Percentiles rank a stretch among this genome's conserved stretches.
phyloP scores from a whole-genome alignment of 2,797 vertebrate genomes.

The Bucorvus abyssinicus region DNA sequence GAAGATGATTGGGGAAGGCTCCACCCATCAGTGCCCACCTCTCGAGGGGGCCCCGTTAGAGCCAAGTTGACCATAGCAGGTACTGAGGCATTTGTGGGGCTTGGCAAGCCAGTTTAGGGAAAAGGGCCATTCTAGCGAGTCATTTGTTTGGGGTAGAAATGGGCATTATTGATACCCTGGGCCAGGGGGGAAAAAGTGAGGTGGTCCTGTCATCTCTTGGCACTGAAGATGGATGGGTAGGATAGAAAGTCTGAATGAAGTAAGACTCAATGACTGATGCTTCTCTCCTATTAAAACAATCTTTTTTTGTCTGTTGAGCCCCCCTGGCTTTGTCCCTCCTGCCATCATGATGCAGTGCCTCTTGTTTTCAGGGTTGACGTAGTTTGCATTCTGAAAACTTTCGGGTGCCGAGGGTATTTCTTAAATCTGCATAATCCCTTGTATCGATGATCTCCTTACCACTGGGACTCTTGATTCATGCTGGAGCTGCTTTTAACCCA shows the following conservation, averaged over 20 bases:
- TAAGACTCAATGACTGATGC: constrained; percentile 94
- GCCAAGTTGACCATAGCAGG: not conserved
- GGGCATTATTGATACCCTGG: constrained; percentile 55
- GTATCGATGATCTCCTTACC: constrained; percentile 69
- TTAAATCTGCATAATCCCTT: constrained; percentile 74
- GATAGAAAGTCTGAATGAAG: constrained; percentile 94
- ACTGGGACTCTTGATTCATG: constrained; percentile 47
- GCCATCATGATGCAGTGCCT: constrained; percentile 98
- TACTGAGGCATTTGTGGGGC: constrained; percentile 20
- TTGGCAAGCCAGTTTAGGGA: constrained; percentile 53
- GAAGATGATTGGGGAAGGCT: constrained; percentile 45
- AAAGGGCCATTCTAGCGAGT: constrained; percentile 38
- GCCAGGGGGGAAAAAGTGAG: constrained; percentile 72
- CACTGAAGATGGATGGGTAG: constrained; percentile 92
- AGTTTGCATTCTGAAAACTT: constrained; percentile 78
- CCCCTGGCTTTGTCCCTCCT: constrained; percentile 86
- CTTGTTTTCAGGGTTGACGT: constrained; percentile 82
- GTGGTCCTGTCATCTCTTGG: constrained; percentile 87
- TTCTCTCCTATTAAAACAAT: constrained; percentile 95
- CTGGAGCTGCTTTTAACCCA: constrained; percentile 68
- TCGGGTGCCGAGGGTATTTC: constrained; percentile 71
- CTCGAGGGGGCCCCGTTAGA: constrained; percentile 12
- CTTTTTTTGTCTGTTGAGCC: constrained; percentile 78
- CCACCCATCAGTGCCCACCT: constrained; percentile 28
- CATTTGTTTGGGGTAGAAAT: constrained; percentile 62